These are phyloP conservation scores for Tuta absoluta DNA, from an alignment of 2,888 invertebrate species.

Conservation along the genomic window DNA sequence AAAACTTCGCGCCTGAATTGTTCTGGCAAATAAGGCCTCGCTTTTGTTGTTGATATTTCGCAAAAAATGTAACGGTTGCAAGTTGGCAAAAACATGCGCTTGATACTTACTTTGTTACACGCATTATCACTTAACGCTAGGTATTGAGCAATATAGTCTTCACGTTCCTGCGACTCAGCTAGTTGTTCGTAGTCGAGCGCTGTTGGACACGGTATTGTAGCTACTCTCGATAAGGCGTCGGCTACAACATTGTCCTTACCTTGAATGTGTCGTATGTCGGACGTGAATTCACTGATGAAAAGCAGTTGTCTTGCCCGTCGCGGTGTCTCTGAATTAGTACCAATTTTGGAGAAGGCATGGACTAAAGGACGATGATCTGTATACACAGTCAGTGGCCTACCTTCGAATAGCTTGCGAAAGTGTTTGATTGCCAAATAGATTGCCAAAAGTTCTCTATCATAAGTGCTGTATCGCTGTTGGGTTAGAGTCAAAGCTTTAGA, in stretches of 20 bases:
- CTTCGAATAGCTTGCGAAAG: conserved; percentile 36
- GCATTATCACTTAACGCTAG: background rate
- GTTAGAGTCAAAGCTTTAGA: conserved; percentile 44
- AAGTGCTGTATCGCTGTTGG: conserved; percentile 45
- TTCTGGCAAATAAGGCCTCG: conserved; percentile 36
- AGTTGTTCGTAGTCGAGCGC: conserved; percentile 18
- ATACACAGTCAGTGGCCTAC: conserved; percentile 28
- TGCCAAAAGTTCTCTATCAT: conserved; percentile 36
- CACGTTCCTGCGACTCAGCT: conserved; percentile 12
- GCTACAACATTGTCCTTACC: conserved; percentile 31
- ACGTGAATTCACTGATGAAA: conserved; percentile 34
- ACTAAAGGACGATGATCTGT: conserved; percentile 39
- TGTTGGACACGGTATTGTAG: conserved; percentile 27
- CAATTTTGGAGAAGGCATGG: conserved; percentile 30
- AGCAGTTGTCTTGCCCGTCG: conserved; percentile 31
- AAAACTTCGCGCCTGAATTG: conserved; percentile 33
- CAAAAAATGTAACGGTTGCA: background rate
- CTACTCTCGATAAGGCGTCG: conserved; percentile 31
- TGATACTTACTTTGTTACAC: background rate
- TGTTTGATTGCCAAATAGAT: conserved; percentile 34
- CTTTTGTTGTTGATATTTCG: conserved; percentile 25
- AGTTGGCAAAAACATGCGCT: background rate
- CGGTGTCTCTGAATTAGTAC: conserved; percentile 29
- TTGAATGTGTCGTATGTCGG: conserved; percentile 27
- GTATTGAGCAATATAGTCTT: conserved; percentile 8